Percentiles rank a stretch among this genome's conserved stretches.
These are phyloP conservation scores for Metacarcinus magister DNA, from an alignment of 2,888 invertebrate species.

Conservation along the genomic window DNA sequence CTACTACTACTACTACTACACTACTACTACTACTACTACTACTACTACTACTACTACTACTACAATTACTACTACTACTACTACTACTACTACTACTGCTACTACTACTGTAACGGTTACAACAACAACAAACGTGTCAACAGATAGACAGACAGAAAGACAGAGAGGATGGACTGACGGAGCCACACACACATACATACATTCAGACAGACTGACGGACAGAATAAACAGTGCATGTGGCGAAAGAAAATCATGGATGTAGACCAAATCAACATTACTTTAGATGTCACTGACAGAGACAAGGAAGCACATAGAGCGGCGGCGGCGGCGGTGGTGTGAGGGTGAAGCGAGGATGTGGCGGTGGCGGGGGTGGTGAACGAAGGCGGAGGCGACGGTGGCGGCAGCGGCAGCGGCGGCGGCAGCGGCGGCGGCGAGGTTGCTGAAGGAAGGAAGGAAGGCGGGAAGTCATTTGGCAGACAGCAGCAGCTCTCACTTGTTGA, in stretches of 20 bases:
- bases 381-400: not conserved
- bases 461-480: not conserved
- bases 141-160: not conserved
- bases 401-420: not conserved
- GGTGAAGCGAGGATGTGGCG: not conserved
- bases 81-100: no score
- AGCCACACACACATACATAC: not conserved
- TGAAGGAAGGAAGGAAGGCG: constrained; percentile 1
- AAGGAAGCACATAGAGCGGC: not conserved
- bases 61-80: no score
- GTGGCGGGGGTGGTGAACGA: not conserved
- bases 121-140: not conserved
- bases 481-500: not conserved
- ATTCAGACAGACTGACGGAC: not conserved
- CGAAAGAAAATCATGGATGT: not conserved
- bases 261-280: not conserved
- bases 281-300: not conserved
- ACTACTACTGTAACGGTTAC: not conserved
- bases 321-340: not conserved
- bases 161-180: not conserved
- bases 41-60: no score
- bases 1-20: no score
- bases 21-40: no score
- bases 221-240: not conserved
- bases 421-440: not conserved